Conservation (phyloP, 2,797 vertebrate genomes). For the Pogoniulus pusillus region DNA sequence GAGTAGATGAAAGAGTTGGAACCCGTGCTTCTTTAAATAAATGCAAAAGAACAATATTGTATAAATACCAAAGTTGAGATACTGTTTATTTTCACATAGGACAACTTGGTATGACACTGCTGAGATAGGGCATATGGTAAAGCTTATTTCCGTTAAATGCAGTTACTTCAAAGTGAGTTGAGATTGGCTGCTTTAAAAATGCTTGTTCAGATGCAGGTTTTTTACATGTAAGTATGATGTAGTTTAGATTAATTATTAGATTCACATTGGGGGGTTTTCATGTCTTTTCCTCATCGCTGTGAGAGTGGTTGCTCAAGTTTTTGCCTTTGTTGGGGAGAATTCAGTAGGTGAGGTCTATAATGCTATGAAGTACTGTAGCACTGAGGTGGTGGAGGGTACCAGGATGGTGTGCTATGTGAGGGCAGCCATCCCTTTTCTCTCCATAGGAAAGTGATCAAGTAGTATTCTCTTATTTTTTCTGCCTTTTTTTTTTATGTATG, state of each 20-base stretch:
- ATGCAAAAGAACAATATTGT: background rate
- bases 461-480: background rate
- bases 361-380: background rate
- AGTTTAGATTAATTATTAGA: background rate
- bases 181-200: background rate
- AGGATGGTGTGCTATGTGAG: background rate
- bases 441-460: background rate
- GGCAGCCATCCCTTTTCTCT: background rate
- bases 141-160: background rate
- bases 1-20: background rate
- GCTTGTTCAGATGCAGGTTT: background rate
- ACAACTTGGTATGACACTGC: background rate
- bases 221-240: background rate
- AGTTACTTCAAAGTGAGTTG: background rate
- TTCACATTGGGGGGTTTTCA: background rate
- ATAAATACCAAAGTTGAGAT: background rate
- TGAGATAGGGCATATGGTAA: background rate
- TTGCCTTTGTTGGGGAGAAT: background rate
- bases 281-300: background rate
- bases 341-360: background rate
- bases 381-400: background rate
- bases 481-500: background rate
- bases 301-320: background rate
- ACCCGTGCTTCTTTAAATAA: background rate
- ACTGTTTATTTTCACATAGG: background rate